These are phyloP conservation scores for Caenorhabditis latens DNA, from an alignment of 1,140 invertebrate genomes.

Conservation along the genomic window DNA sequence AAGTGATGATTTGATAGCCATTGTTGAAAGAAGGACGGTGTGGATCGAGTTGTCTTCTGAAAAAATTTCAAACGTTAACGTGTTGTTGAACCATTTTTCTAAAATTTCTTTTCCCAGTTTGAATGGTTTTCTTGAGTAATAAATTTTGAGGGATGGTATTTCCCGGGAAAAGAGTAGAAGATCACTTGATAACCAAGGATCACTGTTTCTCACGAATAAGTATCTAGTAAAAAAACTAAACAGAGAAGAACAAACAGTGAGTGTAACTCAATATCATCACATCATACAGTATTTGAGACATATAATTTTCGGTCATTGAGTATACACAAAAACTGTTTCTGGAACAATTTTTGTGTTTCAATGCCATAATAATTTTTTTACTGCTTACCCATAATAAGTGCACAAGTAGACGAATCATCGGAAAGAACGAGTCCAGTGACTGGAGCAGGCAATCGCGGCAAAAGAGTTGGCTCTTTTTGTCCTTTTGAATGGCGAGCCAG, in stretches of 20 bases:
- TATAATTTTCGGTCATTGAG: background rate
- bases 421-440: conserved; percentile 29
- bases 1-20: conserved; percentile 26
- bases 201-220: background rate
- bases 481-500: conserved; percentile 25
- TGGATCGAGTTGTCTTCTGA: conserved; percentile 51
- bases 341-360: background rate
- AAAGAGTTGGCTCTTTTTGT: conserved; percentile 16
- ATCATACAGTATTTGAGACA: background rate
- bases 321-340: background rate
- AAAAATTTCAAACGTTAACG: background rate
- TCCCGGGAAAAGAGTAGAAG: background rate
- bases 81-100: background rate
- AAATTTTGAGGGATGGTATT: background rate
- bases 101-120: background rate
- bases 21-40: conserved; percentile 19
- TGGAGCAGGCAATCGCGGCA: conserved; percentile 22
- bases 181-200: conserved; percentile 8
- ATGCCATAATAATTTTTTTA: background rate
- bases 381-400: conserved; percentile 16
- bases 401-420: conserved; percentile 28
- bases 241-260: background rate
- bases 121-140: background rate
- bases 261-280: background rate
- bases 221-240: background rate